Evolutionary conservation across 2,113 vertebrate species (phyloP), one percentile per base, ranked within the genome.

Genomic region (Lagopus leucura): DNA sequence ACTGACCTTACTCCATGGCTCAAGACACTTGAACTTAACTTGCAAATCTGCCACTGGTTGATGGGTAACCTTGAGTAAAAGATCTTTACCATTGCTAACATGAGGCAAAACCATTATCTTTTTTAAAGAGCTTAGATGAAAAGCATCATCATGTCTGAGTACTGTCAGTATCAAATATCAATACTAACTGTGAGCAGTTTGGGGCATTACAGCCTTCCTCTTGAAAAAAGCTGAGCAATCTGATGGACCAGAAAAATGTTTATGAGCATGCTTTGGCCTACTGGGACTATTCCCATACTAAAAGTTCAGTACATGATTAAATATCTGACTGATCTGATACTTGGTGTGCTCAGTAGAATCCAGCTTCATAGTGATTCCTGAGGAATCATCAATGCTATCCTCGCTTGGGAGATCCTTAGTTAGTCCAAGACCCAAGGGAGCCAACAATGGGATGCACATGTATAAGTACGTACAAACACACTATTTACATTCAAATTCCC

Each of bases 401-500:
- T 61, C 14, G 40, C 54, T 52, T 64, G 34, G 34, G 25, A 72
- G n/a, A 20, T 2, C 6, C 38, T 75, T 8, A 54, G 18, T 16
- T 83, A 40, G 45, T 38, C 32, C 32, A 28, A 38, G 27, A n/a
- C 21, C 5, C 77, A 6, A 42, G 24, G 17, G 27, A 69, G 20
- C 6, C 7, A n/a, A 20, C 1, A 3, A 61, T 43, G 15, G 48
- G 15, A 64, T 12, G 21, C 11, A 54, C 25, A 38, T 3, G 11
- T 0, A 0, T 1, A 60, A 58, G 64, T 11, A 11, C 4, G 3
- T 47, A 74, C 32, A 72, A 60, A 72, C 28, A 52, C 32, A 34
- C 17, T 48, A 28, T 32, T 76, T 45, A 45, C 2, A 8, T 28
- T 50, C 32, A 92, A 90, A 77, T 50, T 5, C 7, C 22, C 28